Conservation (phyloP, 2,888 invertebrate genomes). For the Hymenopus coronatus region DNA sequence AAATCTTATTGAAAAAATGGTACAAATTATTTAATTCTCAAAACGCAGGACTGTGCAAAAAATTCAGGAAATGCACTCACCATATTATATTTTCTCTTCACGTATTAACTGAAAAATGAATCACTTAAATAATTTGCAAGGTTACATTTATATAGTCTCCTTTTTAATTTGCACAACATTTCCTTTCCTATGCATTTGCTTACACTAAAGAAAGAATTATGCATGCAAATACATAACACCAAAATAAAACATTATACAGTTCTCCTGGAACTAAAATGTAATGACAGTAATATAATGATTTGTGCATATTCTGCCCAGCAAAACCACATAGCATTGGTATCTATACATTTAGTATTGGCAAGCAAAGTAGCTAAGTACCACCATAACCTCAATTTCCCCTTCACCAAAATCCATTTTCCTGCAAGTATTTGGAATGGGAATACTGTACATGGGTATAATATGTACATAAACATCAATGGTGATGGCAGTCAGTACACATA, state of each 20-base stretch:
- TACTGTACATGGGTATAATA: constrained; percentile 25
- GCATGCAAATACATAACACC: not conserved
- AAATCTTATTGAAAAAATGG: too few species aligned
- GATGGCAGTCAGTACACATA: constrained; percentile 55
- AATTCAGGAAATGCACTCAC: too few species aligned
- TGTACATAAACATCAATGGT: constrained; percentile 3
- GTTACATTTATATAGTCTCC: not conserved
- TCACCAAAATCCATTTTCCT: constrained; percentile 11
- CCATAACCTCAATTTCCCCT: constrained; percentile 3
- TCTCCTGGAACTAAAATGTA: not conserved
- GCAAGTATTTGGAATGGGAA: constrained; percentile 11
- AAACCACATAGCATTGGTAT: not conserved
- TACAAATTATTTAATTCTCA: too few species aligned
- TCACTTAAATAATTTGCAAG: too few species aligned
- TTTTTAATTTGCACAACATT: not conserved
- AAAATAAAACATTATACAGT: not conserved
- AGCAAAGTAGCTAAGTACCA: not conserved
- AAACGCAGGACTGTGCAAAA: too few species aligned
- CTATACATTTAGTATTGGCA: not conserved
- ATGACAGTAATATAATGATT: not conserved
- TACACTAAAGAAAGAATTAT: not conserved
- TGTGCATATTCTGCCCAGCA: not conserved
- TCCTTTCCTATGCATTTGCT: not conserved
- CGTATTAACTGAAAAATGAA: too few species aligned
- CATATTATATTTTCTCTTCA: too few species aligned